These are phyloP conservation scores for Coilia nasus DNA, from an alignment of 2,797 vertebrate genomes.

Conservation along the genomic window DNA sequence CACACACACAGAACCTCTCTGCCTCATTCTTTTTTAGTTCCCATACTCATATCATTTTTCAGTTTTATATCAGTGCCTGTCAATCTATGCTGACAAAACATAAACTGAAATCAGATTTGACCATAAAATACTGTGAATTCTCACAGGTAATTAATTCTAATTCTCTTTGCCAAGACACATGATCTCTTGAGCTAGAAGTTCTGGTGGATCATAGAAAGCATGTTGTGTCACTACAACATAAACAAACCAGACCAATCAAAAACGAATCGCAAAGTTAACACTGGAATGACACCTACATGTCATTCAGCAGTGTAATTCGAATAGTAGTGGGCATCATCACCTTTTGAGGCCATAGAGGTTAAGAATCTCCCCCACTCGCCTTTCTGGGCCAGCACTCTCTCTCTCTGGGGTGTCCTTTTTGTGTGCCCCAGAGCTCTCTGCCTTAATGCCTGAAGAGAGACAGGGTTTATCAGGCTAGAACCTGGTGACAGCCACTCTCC, in stretches of 20 bases:
- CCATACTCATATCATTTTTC: not conserved
- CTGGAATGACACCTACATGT: not conserved
- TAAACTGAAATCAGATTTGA: not conserved
- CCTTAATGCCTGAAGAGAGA: constrained; percentile 50
- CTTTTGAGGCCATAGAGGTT: not conserved
- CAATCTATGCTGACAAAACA: not conserved
- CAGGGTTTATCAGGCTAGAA: constrained; percentile 51
- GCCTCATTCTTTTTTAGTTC: too few species aligned
- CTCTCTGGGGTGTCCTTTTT: constrained; percentile 32
- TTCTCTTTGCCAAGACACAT: not conserved
- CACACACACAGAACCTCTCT: constrained; percentile 13
- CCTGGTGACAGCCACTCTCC: constrained; percentile 44
- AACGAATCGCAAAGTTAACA: not conserved
- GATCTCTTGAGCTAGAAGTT: not conserved
- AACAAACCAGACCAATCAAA: not conserved
- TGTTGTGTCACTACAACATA: not conserved
- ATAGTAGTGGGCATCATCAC: not conserved
- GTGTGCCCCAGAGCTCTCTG: constrained; percentile 32
- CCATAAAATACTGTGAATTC: not conserved
- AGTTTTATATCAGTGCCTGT: not conserved
- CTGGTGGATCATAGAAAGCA: not conserved
- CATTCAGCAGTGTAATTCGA: not conserved
- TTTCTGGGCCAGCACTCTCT: constrained; percentile 3
- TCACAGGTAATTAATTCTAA: not conserved
- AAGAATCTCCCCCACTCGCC: not conserved